phyloP scores from a whole-genome alignment of 2,888 invertebrate species.

The Noctuana brunneofusca region DNA sequence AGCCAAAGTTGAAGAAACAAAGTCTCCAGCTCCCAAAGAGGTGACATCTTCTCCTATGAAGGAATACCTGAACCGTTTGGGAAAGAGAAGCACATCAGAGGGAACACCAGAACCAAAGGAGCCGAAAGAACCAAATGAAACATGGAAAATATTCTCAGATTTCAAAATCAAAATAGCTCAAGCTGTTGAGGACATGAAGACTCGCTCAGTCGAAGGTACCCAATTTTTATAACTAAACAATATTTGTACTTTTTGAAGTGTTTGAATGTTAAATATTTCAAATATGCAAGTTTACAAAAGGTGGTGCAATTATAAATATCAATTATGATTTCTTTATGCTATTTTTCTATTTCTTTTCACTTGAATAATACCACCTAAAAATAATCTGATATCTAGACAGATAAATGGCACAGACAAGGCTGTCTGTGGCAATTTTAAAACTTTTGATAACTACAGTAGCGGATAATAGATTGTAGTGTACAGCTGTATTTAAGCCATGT shows the following conservation, averaged over 20 bases:
- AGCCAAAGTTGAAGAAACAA: constrained; percentile 51
- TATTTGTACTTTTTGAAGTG: background rate
- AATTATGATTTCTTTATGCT: no score
- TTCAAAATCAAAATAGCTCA: constrained; percentile 89
- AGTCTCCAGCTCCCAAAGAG: constrained; percentile 59
- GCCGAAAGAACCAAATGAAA: constrained; percentile 73
- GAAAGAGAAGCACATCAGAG: constrained; percentile 85
- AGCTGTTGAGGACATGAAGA: constrained; percentile 90
- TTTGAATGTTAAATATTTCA: no score
- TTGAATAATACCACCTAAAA: no score
- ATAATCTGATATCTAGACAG: no score
- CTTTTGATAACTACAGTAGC: no score
- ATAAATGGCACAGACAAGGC: no score
- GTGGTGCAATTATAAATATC: no score
- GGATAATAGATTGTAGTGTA: no score
- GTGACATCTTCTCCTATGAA: constrained; percentile 80
- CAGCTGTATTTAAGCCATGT: no score
- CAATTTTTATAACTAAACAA: background rate
- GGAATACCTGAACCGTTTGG: constrained; percentile 81
- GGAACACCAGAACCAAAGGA: constrained; percentile 69
- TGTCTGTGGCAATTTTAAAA: no score
- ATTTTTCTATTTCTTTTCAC: no score
- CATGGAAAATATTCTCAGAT: constrained; percentile 88
- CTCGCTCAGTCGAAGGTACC: constrained; percentile 84
- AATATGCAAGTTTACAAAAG: no score